Evolutionary conservation across 2,888 invertebrate genomes (phyloP), one percentile per base, ranked within the genome.

Genomic region (Branchipolynoe longqiensis): DNA sequence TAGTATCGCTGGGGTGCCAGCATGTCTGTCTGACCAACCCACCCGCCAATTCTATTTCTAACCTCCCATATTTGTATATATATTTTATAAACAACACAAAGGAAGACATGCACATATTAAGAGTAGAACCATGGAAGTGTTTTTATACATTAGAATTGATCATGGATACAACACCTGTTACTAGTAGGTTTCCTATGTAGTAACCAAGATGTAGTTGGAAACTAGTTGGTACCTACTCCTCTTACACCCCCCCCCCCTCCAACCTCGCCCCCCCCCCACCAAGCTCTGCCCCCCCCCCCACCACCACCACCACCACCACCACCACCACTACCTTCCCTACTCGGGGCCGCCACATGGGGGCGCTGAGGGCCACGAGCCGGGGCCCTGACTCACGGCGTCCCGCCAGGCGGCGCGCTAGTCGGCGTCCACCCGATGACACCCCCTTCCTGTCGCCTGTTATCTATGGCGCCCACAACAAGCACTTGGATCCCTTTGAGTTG

Each of bases 401-500:
- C 69, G 69, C 69, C 38, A 38, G 69, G 69, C 38, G 69, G 69
- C 69, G 69, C 69, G 18, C 36, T 38, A 14, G 69, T 36, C 69
- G 38, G 31, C 36, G 12, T 12, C 69, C 33, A 22, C 69, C 41
- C 28, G 78, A 78, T 78, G 78, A 78, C 78, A 78, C 78, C 78
- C 48, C 48, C 48, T 78, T 78, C 78, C 78, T 78, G 78, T 78
- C 78, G 25, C 48, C 78, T 78, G 78, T 78, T 78, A 78, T 78
- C 78, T 78, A 48, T 41, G 41, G 6, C 38, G 48, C 28, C 48
- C 40, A 78, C 31, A 41, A 41, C 41, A 48, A 78, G 78, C 25
- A 22, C 78, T 41, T 78, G 78, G 78, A 78, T 78, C 78, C 78
- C 48, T 48, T 78, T 41, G 78, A 41, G n/a, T 25, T 12, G 48